phyloP scores from a whole-genome alignment of 2,113 vertebrate species.

The Furnarius figulus region DNA sequence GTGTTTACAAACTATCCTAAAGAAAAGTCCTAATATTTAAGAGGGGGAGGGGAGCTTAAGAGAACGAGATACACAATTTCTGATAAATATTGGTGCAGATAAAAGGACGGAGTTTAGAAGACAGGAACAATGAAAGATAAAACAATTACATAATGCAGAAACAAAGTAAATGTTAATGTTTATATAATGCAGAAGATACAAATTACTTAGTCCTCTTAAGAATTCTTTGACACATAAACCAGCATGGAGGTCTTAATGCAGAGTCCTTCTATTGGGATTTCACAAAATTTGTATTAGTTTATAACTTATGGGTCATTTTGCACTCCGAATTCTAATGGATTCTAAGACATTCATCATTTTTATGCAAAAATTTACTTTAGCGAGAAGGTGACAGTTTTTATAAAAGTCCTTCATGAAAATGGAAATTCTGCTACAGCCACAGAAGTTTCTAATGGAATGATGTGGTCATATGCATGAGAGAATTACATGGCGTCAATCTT shows the following conservation, averaged over 20 bases:
- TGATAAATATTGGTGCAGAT: neutral
- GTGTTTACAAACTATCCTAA: neutral
- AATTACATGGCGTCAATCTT: constrained; percentile 15
- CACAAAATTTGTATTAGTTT: constrained; percentile 35
- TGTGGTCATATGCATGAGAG: constrained; percentile 51
- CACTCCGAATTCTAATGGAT: constrained; percentile 46
- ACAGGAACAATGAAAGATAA: neutral
- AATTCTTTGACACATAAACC: neutral
- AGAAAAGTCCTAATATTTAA: neutral
- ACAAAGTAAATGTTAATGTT: neutral
- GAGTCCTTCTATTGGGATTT: constrained; percentile 41
- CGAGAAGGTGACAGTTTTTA: constrained; percentile 57
- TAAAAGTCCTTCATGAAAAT: constrained; percentile 66
- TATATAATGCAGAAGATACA: neutral
- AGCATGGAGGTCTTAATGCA: neutral
- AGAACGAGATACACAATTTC: neutral
- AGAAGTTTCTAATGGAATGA: constrained; percentile 59
- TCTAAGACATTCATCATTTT: constrained; percentile 61
- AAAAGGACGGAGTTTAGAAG: neutral
- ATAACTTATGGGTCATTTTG: constrained; percentile 10
- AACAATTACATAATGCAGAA: neutral
- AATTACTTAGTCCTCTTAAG: neutral
- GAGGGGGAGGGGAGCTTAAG: neutral
- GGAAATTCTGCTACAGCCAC: constrained; percentile 39
- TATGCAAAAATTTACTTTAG: constrained; percentile 65